Evolutionary conservation across 35 echinoderm and acorn worm genomes (phyloP).

Genomic region (Ophioderma brevispina): DNA sequence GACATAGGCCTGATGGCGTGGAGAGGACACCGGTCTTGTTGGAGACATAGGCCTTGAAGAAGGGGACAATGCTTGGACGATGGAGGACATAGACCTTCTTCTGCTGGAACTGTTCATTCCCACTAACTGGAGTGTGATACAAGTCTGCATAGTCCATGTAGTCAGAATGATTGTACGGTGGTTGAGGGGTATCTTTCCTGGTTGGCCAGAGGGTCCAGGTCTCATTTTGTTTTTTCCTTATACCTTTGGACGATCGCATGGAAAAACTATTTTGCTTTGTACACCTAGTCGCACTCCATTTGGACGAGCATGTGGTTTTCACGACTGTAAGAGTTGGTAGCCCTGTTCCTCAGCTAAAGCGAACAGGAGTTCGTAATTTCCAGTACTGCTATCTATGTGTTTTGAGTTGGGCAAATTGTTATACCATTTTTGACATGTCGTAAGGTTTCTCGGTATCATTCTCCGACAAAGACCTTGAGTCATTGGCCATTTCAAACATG

Average conservation of each 20-base stretch:
- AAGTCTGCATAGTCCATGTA: not conserved
- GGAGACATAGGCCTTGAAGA: not conserved
- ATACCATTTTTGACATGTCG: not conserved
- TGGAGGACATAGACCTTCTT: not conserved
- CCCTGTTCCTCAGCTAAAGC: not conserved
- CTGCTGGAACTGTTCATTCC: not conserved
- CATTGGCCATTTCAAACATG: not conserved
- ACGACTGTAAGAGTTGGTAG: not conserved
- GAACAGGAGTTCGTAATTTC: constrained; percentile 2
- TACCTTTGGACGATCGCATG: not conserved
- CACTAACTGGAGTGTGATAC: not conserved
- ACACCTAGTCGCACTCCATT: not conserved
- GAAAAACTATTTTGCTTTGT: not conserved
- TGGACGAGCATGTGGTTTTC: not conserved
- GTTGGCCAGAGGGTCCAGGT: not conserved
- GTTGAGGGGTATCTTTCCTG: not conserved
- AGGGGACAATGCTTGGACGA: not conserved
- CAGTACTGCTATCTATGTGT: not conserved
- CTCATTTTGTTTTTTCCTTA: not conserved
- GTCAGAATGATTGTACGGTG: not conserved
- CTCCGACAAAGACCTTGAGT: not conserved
- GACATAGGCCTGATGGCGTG: no score
- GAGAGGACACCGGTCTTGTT: not conserved
- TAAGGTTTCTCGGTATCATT: not conserved
- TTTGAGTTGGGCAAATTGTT: not conserved